These are phyloP conservation scores for Pherbina coryleti DNA, from an alignment of 2,888 invertebrate genomes.

Conservation along the genomic window DNA sequence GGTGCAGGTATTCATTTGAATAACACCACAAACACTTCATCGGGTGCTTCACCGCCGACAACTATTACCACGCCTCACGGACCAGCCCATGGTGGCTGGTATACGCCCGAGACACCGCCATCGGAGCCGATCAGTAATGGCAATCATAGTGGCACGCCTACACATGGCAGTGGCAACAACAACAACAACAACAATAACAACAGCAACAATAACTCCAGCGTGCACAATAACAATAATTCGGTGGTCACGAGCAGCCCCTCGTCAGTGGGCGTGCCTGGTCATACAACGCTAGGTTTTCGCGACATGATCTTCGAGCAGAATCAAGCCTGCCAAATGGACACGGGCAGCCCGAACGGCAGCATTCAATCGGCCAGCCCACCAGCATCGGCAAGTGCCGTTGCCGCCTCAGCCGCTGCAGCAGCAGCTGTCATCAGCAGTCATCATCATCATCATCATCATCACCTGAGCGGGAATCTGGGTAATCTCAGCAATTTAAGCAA, in stretches of 20 bases:
- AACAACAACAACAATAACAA: slow-evolving; percentile 43
- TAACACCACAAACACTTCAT: slow-evolving; percentile 46
- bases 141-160: slow-evolving; percentile 37
- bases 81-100: slow-evolving; percentile 69
- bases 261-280: slow-evolving; percentile 48
- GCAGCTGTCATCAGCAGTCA: slow-evolving; percentile 62
- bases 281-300: slow-evolving; percentile 64
- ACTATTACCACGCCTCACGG: slow-evolving; percentile 65
- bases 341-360: slow-evolving; percentile 69
- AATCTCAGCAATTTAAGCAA: slow-evolving; percentile 67
- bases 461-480: slow-evolving; percentile 65
- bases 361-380: slow-evolving; percentile 69
- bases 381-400: slow-evolving; percentile 56
- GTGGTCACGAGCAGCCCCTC: slow-evolving; percentile 56
- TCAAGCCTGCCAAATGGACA: slow-evolving; percentile 69
- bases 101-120: slow-evolving; percentile 69
- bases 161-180: slow-evolving; percentile 38
- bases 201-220: slow-evolving; percentile 51
- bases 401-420: slow-evolving; percentile 58
- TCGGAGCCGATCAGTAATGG: slow-evolving; percentile 62
- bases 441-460: slow-evolving; percentile 65
- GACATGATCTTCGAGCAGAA: slow-evolving; percentile 70
- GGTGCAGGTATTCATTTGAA: slow-evolving; percentile 47
- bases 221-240: slow-evolving; percentile 51
- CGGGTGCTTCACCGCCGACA: slow-evolving; percentile 63